Evolutionary conservation across 2,113 vertebrate genomes (phyloP).

Genomic region (Indicator indicator): DNA sequence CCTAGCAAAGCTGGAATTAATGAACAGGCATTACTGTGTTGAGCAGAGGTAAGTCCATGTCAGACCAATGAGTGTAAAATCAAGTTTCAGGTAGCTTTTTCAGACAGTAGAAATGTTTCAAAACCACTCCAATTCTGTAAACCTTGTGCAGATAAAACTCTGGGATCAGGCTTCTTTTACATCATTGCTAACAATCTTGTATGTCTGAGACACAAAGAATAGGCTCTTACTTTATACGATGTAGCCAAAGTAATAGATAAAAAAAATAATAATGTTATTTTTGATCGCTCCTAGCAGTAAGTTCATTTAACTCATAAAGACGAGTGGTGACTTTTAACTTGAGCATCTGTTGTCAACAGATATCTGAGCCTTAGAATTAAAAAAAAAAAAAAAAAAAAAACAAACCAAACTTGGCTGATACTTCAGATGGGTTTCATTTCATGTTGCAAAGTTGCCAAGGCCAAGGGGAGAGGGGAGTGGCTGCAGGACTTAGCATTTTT

Average conservation of each 20-base stretch:
- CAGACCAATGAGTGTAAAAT: background rate
- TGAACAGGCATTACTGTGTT: background rate
- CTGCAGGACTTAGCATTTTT: background rate
- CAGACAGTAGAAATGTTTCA: background rate
- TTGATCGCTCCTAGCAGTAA: background rate
- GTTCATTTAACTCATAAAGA: background rate
- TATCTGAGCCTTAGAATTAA: background rate
- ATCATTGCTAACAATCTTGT: background rate
- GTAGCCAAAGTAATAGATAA: background rate
- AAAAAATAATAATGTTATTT: background rate
- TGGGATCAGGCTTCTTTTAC: background rate
- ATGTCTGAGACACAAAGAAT: background rate
- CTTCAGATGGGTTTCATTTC: slow-evolving; percentile 4
- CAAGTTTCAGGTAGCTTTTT: background rate
- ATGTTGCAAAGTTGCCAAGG: background rate
- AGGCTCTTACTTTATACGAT: background rate
- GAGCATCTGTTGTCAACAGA: background rate
- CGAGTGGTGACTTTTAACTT: background rate
- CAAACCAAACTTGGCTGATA: background rate
- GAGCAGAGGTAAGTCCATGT: background rate
- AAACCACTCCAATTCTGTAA: background rate
- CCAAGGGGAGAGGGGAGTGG: background rate
- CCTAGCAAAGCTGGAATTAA: background rate
- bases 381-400: background rate
- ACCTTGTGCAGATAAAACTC: background rate